Percentiles rank a stretch among this genome's conserved stretches.
Conservation (phyloP, 2,113 vertebrate species). For the Paradoxurus hermaphroditus region DNA sequence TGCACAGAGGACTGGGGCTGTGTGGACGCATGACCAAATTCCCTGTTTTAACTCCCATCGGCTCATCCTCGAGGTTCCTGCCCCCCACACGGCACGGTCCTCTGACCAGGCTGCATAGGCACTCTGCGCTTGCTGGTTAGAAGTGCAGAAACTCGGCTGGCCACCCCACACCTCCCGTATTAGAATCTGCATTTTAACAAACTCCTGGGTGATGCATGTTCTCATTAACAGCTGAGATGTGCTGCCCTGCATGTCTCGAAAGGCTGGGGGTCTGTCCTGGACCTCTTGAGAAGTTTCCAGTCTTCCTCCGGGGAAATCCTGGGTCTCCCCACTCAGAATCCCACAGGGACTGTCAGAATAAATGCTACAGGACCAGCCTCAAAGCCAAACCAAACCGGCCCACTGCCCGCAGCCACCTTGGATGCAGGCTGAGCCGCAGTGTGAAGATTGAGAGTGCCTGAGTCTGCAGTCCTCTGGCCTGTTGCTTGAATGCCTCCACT, state of each 20-base stretch:
- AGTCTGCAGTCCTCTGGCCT: neutral
- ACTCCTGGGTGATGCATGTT: neutral
- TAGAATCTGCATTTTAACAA: neutral
- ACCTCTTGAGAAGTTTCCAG: neutral
- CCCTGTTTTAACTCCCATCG: neutral
- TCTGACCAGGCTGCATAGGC: neutral
- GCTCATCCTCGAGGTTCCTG: neutral
- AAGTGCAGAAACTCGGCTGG: neutral
- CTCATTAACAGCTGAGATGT: neutral
- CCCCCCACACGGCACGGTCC: neutral
- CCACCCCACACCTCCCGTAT: neutral
- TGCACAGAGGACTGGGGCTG: neutral
- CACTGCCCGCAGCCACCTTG: neutral
- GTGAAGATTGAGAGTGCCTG: rapidly evolving
- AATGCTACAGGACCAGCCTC: no score
- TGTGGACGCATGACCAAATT: neutral
- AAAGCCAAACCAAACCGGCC: neutral
- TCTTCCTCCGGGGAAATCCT: neutral
- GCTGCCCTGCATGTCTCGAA: neutral
- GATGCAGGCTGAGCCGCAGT: neutral
- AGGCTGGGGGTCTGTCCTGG: neutral
- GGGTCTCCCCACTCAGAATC: neutral
- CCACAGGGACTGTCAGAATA: neutral
- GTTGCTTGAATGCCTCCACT: neutral
- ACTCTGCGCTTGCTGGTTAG: neutral